Conservation (phyloP, 2,797 vertebrate genomes). For the Danio jaintianensis region DNA sequence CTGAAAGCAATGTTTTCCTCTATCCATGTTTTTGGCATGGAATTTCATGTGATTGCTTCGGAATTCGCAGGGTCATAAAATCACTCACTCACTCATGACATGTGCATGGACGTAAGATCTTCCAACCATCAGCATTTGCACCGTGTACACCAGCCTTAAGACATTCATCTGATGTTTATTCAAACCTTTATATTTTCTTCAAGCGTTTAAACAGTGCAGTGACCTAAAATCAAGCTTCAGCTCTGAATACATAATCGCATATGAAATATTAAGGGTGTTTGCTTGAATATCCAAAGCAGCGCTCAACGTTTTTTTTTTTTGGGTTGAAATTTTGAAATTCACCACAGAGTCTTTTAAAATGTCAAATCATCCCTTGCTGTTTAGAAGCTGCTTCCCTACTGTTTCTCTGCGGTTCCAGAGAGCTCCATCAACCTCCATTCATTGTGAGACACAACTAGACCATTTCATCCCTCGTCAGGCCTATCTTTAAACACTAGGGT, state of each 20-base stretch:
- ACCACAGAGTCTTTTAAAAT: constrained; percentile 16
- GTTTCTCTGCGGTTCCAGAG: neutral
- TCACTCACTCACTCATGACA: too few species aligned
- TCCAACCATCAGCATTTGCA: too few species aligned
- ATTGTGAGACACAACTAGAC: constrained; percentile 29
- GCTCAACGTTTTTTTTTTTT: constrained; percentile 6
- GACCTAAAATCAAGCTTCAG: constrained; percentile 12
- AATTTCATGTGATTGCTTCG: too few species aligned
- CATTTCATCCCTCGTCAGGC: constrained; percentile 20
- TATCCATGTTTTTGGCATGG: too few species aligned
- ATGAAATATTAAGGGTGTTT: constrained; percentile 34
- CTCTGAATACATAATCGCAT: neutral
- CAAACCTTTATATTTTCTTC: neutral
- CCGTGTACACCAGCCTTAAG: too few species aligned
- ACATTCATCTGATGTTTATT: too few species aligned
- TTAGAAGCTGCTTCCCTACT: constrained; percentile 15
- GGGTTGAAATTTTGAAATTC: neutral
- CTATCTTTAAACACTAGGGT: constrained; percentile 26
- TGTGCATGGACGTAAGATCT: too few species aligned
- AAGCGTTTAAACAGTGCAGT: neutral
- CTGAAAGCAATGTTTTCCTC: too few species aligned
- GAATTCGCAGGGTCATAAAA: too few species aligned
- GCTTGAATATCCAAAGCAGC: neutral
- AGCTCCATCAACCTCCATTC: constrained; percentile 42
- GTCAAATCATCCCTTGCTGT: constrained; percentile 28